These are phyloP conservation scores for Drosophila funebris DNA, from an alignment of 1,140 invertebrate species.

Conservation along the genomic window DNA sequence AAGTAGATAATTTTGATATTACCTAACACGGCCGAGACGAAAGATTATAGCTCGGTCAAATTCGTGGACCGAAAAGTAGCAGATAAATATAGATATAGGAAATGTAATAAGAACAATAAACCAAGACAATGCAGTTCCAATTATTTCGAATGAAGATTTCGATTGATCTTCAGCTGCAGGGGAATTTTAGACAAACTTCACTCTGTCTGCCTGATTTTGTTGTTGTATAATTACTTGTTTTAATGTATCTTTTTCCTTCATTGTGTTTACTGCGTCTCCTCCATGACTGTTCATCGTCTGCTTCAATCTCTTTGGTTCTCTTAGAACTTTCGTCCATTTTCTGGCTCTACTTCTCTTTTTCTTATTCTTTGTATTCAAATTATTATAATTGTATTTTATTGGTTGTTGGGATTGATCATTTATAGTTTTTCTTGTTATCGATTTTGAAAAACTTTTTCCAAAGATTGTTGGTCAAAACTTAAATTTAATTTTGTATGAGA, in stretches of 20 bases:
- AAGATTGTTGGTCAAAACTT: not conserved
- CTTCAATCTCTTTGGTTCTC: not conserved
- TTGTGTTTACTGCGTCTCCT: not conserved
- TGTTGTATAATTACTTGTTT: not conserved
- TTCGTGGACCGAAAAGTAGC: conserved; percentile 88
- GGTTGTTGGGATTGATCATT: no score
- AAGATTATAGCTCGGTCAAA: conserved; percentile 94
- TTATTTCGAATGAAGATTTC: conserved; percentile 85
- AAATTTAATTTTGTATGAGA: not conserved
- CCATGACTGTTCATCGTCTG: not conserved
- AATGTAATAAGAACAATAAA: conserved; percentile 90
- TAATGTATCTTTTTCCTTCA: not conserved
- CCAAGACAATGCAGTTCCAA: conserved; percentile 90
- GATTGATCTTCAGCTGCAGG: conserved; percentile 35
- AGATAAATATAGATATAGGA: conserved; percentile 91
- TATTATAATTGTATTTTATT: no score
- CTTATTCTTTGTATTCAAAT: no score
- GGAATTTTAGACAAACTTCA: not conserved
- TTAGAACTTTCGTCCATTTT: not conserved
- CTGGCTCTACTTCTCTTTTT: not conserved
- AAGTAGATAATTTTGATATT: not conserved
- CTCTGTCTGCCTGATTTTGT: not conserved
- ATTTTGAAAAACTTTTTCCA: not conserved
- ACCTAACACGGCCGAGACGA: conserved; percentile 90
- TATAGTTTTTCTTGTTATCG: no score